Base-by-base conservation (phyloP, 1,140 invertebrate genomes). In the Ostrea edulis region DNA sequence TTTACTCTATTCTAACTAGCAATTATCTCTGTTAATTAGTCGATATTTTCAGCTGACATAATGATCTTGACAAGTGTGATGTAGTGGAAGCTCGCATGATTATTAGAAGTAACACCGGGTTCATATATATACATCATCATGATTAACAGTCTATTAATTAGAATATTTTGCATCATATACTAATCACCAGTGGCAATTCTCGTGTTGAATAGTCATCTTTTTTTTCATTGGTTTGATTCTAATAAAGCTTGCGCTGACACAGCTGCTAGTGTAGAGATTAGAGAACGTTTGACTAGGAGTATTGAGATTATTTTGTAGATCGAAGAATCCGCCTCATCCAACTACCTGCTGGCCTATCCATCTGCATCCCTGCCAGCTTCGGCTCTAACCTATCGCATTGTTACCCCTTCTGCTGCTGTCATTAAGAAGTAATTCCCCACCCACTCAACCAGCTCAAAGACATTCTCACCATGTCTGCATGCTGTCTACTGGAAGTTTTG, bases 291-390 rank as follows among this genome's bases (percentile, higher is more conserved):
- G 68, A 77, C 68, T 44, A 29, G 68, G 68, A 77, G 68, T 77
- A n/a, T 12, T 77, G 29, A 77, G 68, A 25, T 77, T 77, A 25
- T 85, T 85, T 86, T 86, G 53, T 65, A 86, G 85, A 65, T 86
- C 51, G 85, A 86, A 44, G 85, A 86, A 17, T 52, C 85, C 8
- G 68, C 68, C 25, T 77, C 65, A 20, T 53, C 68, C 51, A 87
- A 87, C 35, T 87, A 87, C 77, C 77, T 87, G 53, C 62, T 87
- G 17, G 71, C 77, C 8, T 81, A 82, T n/a, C 86, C 53, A 22
- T 87, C 86, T n/a, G 53, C 53, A 8, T 20, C 71, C 11, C 22
- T 62, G 53, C 77, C 68, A 8, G 35, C 71, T 44, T 53, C 81
- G 52, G 68, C 68, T 85, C 29, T 53, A 20, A 85, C 82, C 44